A percentile compares a stretch with the other conserved stretches of the same genome.
phyloP scores from a whole-genome alignment of 2,113 vertebrate species.

The Electrona antarctica region DNA sequence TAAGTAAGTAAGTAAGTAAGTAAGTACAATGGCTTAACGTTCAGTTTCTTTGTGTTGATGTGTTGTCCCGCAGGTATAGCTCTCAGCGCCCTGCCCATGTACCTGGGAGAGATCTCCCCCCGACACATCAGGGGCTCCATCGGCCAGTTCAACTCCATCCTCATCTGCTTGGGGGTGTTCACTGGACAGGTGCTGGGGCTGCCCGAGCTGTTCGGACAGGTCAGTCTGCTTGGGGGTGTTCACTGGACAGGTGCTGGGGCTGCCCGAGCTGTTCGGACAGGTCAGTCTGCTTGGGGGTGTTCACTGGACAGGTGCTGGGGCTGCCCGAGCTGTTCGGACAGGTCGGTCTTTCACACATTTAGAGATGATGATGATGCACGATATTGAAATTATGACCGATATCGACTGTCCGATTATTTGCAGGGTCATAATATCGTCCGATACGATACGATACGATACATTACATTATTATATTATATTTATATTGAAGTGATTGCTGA shows the following conservation, averaged over 20 bases:
- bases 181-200: constrained; percentile 89
- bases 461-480: too few relatives aligned
- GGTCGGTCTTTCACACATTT: constrained; percentile 73
- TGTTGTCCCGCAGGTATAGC: constrained; percentile 81
- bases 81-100: constrained; percentile 92
- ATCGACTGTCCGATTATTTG: too few relatives aligned
- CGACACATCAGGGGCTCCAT: constrained; percentile 87
- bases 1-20: too few relatives aligned
- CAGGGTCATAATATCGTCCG: too few relatives aligned
- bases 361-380: too few relatives aligned
- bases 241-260: constrained; percentile 87
- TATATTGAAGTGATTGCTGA: too few relatives aligned
- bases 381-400: too few relatives aligned
- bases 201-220: constrained; percentile 90
- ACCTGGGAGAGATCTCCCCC: constrained; percentile 93
- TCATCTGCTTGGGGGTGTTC: constrained; percentile 94
- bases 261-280: constrained; percentile 92
- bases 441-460: too few relatives aligned
- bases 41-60: too few relatives aligned
- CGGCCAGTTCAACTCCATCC: constrained; percentile 91
- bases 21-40: too few relatives aligned
- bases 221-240: constrained; percentile 90
- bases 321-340: constrained; percentile 91
- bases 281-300: constrained; percentile 93
- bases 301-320: constrained; percentile 88